Conservation (phyloP, 2,113 vertebrate genomes). For the Melanocharis versteri region DNA sequence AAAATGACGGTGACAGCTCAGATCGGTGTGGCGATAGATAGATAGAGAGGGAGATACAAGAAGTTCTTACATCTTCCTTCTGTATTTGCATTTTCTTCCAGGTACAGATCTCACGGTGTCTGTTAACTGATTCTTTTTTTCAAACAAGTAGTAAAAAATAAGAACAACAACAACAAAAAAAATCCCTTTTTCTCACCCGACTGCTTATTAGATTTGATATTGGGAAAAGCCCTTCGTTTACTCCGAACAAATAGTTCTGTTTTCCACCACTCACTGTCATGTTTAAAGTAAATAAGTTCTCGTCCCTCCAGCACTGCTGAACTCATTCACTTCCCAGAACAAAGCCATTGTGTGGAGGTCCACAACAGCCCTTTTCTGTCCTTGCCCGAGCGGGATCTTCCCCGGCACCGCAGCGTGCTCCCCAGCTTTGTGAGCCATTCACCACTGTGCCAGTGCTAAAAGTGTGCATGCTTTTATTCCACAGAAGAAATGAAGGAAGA, state of each 20-base stretch:
- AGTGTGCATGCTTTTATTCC: constrained; percentile 63
- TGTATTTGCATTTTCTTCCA: constrained; percentile 42
- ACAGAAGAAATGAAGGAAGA: constrained; percentile 99
- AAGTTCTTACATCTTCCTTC: background rate
- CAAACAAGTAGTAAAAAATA: background rate
- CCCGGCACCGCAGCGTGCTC: constrained; percentile 56
- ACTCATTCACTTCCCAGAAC: constrained; percentile 80
- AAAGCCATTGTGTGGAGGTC: constrained; percentile 72
- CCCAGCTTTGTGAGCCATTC: constrained; percentile 59
- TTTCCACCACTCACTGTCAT: constrained; percentile 77
- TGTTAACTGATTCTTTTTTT: constrained; percentile 50
- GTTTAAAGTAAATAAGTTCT: constrained; percentile 90
- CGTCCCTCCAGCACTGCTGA: constrained; percentile 74
- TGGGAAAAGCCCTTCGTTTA: constrained; percentile 63
- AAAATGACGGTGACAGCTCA: background rate
- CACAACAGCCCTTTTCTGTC: constrained; percentile 73
- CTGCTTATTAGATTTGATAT: constrained; percentile 33
- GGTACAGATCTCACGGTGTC: constrained; percentile 36
- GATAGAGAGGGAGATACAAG: background rate
- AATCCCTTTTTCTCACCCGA: background rate
- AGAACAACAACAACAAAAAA: background rate
- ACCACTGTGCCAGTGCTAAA: constrained; percentile 58
- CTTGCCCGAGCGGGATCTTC: constrained; percentile 64
- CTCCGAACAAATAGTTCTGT: constrained; percentile 64
- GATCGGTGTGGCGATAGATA: background rate